Base-by-base conservation (phyloP, 1,140 invertebrate genomes). In the Habropoda laboriosa region DNA sequence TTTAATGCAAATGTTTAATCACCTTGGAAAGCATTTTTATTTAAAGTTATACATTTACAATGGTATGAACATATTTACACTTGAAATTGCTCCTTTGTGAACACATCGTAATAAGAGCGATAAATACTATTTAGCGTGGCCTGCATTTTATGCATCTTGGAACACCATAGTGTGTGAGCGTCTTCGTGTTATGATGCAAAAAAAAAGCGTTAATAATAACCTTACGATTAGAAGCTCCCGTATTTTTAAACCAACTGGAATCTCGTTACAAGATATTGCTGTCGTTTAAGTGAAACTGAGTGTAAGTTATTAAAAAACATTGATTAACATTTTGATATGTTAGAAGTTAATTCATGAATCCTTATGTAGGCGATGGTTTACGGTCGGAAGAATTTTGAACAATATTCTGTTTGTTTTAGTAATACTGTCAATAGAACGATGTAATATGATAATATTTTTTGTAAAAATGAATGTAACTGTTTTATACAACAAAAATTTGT, bases 181-280 rank as follows among this genome's bases (percentile, higher is more conserved):
- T 88, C 80, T 66, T 53, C 40, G 12, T 74, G 61, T 81, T 90
- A 90, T 87, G 83, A 89, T 89, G 83, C 81, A 78, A 80, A 88
- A 88, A 61, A 75, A 88, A 75, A 75, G 68, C 77, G 73, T 88
- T 86, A 86, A 83, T 85, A 85, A 86, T 89, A 87, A 89, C 82
- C 82, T 81, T 70, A 53, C 80, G 85, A 82, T 85, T 80, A 57
- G 66, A 73, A 80, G 83, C 68, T 72, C 74, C 71, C 60, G 86
- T 86, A 86, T 86, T 86, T 86, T 86, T 86, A 53, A 49, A 73
- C 53, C 71, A 32, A 38, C 21, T 38, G 8, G 61, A 45, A 63
- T 80, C 27, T 58, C 24, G 12, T 60, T 55, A 64, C n/a, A 51
- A 71, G 49, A 32, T 66, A 81, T 32, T 63, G 18, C n/a, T 45